Evolutionary conservation across 1,140 invertebrate species (phyloP), one percentile per base, ranked within the genome.

Genomic region (Conus ventricosus): DNA sequence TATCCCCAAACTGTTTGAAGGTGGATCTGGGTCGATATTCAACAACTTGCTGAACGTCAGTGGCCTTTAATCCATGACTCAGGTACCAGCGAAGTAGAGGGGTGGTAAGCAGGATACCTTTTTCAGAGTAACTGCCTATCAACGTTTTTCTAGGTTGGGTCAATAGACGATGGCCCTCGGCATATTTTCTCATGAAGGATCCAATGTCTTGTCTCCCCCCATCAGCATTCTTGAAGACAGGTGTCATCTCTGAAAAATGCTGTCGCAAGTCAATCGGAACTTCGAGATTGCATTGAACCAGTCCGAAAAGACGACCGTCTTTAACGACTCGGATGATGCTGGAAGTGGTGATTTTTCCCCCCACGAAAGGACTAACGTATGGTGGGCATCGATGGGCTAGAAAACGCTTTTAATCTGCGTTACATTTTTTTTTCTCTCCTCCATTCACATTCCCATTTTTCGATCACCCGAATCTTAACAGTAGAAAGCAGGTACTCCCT

Each of bases 81-180:
- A 91, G 23, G 78, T 91, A 92, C 92, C 89, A 92, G 51, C 86
- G 54, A 4, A 92, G 60, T 17, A 92, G 84, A 15, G 91, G 90
- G 6, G 91, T 90, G 10, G 89, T 78, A 0, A 90, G 82, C n/a
- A 91, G 81, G 25, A 92, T 91, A 57, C 90, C 85, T 75, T 89
- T 63, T 11, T 39, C 91, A 53, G 67, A 88, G 75, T 84, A 88
- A 76, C 91, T 90, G 2, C 89, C 89, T 0, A 92, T 84, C 39
- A 91, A 57, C 6, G 87, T 54, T 23, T 87, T 75, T 57, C 91
- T 57, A 5, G 89, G 91, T 23, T 86, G 87, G 25, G 85, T 75
- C n/a, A 87, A 80, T 6, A 92, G 71, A 55, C 85, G n/a, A 15
- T 88, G 55, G 39, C 83, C 17, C 13, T 80, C 20, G 4, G 84